These are phyloP conservation scores for Siniperca chuatsi DNA, from an alignment of 2,113 vertebrate genomes.

Conservation along the genomic window DNA sequence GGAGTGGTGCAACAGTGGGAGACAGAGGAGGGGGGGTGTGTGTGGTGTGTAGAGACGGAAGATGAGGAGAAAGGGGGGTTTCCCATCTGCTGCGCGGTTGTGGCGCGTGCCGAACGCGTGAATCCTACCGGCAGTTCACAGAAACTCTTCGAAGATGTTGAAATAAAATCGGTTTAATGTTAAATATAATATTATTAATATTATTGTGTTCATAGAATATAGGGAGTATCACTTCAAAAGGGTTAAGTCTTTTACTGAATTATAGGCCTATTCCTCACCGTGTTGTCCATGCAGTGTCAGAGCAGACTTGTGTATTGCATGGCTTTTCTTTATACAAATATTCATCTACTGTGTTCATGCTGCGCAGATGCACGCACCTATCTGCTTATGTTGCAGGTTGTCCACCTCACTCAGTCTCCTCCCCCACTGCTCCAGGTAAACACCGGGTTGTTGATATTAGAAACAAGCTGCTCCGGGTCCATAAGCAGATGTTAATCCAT, in stretches of 20 bases:
- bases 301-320: not conserved
- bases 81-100: constrained; percentile 76
- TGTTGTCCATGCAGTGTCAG: not conserved
- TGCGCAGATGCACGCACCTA: not conserved
- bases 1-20: not conserved
- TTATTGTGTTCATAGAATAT: not conserved
- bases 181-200: too few relatives aligned
- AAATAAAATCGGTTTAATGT: not conserved
- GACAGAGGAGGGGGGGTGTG: not conserved
- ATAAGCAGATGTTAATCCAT: constrained; percentile 79
- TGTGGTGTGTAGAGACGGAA: constrained; percentile 1
- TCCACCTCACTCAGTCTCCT: not conserved
- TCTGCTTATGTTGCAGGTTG: not conserved
- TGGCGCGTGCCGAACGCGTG: constrained; percentile 87
- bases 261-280: not conserved
- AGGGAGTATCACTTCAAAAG: not conserved
- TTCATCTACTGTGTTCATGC: not conserved
- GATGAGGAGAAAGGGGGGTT: not conserved
- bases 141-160: not conserved
- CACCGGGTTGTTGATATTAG: constrained; percentile 44
- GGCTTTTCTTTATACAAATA: not conserved
- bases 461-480: constrained; percentile 64
- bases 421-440: constrained; percentile 66
- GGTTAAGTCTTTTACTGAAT: not conserved
- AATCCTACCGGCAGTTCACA: constrained; percentile 49